Percentiles rank a stretch among this genome's conserved stretches.
phyloP scores from a whole-genome alignment of 2,888 invertebrate genomes.

The Caenorhabditis doughertyi region DNA sequence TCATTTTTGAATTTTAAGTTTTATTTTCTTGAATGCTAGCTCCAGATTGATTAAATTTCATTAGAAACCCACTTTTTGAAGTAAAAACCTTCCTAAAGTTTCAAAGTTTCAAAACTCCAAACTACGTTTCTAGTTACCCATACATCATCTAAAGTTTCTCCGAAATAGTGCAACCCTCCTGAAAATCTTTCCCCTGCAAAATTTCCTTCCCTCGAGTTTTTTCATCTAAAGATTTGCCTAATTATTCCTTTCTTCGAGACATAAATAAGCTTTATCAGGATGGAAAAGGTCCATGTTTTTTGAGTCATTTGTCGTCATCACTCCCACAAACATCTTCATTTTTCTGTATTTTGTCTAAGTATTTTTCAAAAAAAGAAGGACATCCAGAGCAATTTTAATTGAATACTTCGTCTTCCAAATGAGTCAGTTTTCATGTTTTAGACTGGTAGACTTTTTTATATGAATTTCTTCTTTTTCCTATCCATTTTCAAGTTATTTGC shows the following conservation, averaged over 20 bases:
- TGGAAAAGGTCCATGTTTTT: neutral
- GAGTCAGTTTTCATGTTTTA: slow-evolving; percentile 44
- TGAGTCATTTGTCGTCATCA: slow-evolving; percentile 13
- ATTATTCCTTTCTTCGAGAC: slow-evolving; percentile 22
- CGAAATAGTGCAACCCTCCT: too few species aligned
- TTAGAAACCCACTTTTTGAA: too few species aligned
- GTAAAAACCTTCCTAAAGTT: too few species aligned
- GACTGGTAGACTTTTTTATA: neutral
- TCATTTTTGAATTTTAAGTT: too few species aligned
- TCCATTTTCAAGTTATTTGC: slow-evolving; percentile 25
- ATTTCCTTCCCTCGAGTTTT: neutral
- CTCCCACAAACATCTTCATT: slow-evolving; percentile 5
- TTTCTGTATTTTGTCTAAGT: slow-evolving; percentile 1
- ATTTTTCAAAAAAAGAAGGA: slow-evolving; percentile 17
- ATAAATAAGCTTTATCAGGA: slow-evolving; percentile 47
- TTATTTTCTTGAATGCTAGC: too few species aligned
- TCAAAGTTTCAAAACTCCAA: too few species aligned
- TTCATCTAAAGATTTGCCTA: slow-evolving; percentile 33
- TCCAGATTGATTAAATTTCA: too few species aligned
- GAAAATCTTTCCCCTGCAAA: neutral
- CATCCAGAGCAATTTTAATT: slow-evolving; percentile 47
- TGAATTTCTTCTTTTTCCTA: neutral
- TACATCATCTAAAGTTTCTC: neutral
- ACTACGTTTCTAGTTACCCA: neutral
- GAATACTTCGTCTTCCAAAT: slow-evolving; percentile 50